Conservation (phyloP, 2,797 vertebrate genomes). For the Scyliorhinus canicula region DNA sequence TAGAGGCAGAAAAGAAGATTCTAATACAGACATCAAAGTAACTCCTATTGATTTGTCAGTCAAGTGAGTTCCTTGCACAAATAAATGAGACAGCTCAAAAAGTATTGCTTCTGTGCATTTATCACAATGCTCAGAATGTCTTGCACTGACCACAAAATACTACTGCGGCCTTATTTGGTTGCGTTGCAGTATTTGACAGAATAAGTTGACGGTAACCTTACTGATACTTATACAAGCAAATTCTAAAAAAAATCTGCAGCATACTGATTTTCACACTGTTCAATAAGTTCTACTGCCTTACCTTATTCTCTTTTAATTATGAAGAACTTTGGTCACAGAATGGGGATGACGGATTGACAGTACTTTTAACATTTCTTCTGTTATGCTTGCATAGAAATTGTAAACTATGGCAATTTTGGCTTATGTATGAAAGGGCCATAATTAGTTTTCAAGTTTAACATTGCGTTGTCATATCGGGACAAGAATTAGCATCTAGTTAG, state of each 20-base stretch:
- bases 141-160: not conserved
- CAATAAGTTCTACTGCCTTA: not conserved
- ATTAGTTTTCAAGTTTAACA: not conserved
- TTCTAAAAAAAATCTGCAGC: not conserved
- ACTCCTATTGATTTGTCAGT: not conserved
- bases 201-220: no score
- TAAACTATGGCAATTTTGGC: not conserved
- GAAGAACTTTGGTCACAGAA: not conserved
- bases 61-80: constrained; percentile 1
- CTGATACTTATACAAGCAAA: not conserved
- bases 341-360: not conserved
- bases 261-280: not conserved
- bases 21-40: not conserved
- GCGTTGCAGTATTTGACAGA: not conserved
- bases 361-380: not conserved
- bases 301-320: not conserved
- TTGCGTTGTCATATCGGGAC: not conserved
- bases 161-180: not conserved
- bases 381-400: not conserved
- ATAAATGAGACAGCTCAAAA: not conserved
- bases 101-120: not conserved
- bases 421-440: not conserved
- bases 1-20: not conserved
- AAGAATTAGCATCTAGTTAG: not conserved
- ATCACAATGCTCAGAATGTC: no score